Conservation (phyloP, 2,797 vertebrate genomes). For the Sitta carolinensis region DNA sequence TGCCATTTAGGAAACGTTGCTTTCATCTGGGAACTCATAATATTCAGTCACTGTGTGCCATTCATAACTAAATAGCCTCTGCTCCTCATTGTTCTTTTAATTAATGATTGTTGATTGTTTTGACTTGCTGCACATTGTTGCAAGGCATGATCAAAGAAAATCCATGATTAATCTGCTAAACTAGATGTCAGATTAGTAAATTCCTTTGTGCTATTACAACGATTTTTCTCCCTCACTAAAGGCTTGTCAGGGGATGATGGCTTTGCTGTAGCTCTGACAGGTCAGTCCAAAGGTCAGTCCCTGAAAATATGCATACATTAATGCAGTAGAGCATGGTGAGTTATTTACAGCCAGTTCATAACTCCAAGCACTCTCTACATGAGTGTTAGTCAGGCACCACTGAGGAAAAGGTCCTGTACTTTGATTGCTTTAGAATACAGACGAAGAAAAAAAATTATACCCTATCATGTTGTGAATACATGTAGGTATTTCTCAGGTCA, state of each 20-base stretch:
- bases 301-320: slow-evolving; percentile 47
- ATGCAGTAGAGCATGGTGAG: neutral
- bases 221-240: slow-evolving; percentile 79
- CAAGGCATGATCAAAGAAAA: slow-evolving; percentile 82
- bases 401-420: slow-evolving; percentile 18
- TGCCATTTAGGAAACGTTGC: slow-evolving; percentile 41
- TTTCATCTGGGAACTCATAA: slow-evolving; percentile 57
- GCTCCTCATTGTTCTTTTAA: slow-evolving; percentile 80
- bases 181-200: slow-evolving; percentile 83
- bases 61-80: slow-evolving; percentile 68
- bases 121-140: slow-evolving; percentile 77
- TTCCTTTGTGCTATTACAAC: slow-evolving; percentile 81
- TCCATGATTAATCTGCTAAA: slow-evolving; percentile 80
- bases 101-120: slow-evolving; percentile 83
- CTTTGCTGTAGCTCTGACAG: slow-evolving; percentile 58
- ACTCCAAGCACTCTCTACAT: neutral
- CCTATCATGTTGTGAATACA: neutral
- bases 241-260: slow-evolving; percentile 73
- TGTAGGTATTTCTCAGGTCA: neutral
- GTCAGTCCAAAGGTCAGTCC: slow-evolving; percentile 56
- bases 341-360: slow-evolving; percentile 25
- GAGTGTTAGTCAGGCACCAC: neutral
- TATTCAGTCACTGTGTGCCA: slow-evolving; percentile 31
- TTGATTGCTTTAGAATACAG: neutral
- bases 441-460: neutral